Conservation (phyloP, 2,797 vertebrate species). For the Amniataba percoides region DNA sequence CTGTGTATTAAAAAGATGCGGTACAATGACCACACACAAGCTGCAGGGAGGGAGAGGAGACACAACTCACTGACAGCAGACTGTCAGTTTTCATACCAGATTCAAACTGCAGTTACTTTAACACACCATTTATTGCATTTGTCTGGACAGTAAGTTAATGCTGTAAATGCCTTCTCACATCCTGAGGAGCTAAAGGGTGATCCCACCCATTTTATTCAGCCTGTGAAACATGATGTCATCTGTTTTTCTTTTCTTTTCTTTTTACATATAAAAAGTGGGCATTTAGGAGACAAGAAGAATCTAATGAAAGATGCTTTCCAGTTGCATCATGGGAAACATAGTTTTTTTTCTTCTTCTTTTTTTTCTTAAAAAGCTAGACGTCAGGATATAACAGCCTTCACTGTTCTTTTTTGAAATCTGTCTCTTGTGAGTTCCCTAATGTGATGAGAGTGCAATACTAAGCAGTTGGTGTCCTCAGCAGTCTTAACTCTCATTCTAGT, state of each 20-base stretch:
- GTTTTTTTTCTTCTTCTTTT: neutral
- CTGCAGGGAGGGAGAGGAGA: slow-evolving; percentile 6
- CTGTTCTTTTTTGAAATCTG: neutral
- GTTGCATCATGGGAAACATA: slow-evolving; percentile 18
- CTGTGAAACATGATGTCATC: neutral
- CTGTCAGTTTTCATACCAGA: slow-evolving; percentile 6
- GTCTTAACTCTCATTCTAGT: neutral
- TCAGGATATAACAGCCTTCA: neutral
- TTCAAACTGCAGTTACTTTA: slow-evolving; percentile 13
- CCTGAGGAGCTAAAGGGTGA: neutral
- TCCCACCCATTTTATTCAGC: neutral
- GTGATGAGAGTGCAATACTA: neutral
- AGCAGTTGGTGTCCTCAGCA: neutral
- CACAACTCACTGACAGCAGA: neutral
- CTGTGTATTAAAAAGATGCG: slow-evolving; percentile 16
- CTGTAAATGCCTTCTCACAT: too few relatives aligned
- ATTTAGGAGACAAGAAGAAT: neutral
- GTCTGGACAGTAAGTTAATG: neutral
- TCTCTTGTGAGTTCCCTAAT: neutral
- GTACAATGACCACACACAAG: slow-evolving; percentile 27
- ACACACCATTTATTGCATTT: slow-evolving; percentile 20
- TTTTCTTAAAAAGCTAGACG: neutral
- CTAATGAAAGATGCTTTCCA: neutral
- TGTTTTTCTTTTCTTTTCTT: neutral
- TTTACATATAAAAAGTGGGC: too few relatives aligned